A percentile compares a stretch with the other conserved stretches of the same genome.
Evolutionary conservation across 2,888 invertebrate genomes (phyloP).

Genomic region (Thumatha senex): DNA sequence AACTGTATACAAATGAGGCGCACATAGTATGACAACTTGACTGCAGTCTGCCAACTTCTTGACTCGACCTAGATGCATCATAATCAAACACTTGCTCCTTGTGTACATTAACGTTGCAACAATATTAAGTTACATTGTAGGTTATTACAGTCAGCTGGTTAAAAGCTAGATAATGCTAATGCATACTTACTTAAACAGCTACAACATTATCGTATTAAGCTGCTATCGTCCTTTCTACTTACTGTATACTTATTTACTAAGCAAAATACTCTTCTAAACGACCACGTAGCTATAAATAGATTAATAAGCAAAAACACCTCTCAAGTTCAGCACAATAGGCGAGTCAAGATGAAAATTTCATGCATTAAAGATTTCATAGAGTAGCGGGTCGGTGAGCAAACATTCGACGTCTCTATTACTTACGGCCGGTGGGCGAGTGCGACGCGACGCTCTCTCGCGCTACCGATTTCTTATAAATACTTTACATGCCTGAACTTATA

Average conservation of each 20-base stretch:
- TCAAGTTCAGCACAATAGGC: constrained; percentile 42
- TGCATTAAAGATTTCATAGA: constrained; percentile 52
- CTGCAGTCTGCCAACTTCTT: too few relatives aligned
- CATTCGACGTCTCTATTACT: constrained; percentile 64
- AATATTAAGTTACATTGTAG: too few relatives aligned
- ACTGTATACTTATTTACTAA: not conserved
- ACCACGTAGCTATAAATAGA: constrained; percentile 16
- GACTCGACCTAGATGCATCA: too few relatives aligned
- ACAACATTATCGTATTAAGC: too few relatives aligned
- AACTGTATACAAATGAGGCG: too few relatives aligned
- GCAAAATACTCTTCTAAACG: not conserved
- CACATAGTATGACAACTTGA: too few relatives aligned
- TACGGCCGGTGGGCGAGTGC: constrained; percentile 46
- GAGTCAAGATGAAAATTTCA: constrained; percentile 57
- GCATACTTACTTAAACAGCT: too few relatives aligned
- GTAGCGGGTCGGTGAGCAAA: constrained; percentile 52
- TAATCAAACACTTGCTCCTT: too few relatives aligned
- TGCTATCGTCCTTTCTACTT: too few relatives aligned
- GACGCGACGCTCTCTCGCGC: constrained; percentile 40
- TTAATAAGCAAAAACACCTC: constrained; percentile 45
- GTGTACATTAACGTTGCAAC: too few relatives aligned
- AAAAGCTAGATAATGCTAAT: too few relatives aligned
- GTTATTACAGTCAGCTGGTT: too few relatives aligned
- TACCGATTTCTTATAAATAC: constrained; percentile 49
- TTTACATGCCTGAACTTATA: constrained; percentile 31